phyloP scores from a whole-genome alignment of 2,113 vertebrate genomes.

The Camelus bactrianus region DNA sequence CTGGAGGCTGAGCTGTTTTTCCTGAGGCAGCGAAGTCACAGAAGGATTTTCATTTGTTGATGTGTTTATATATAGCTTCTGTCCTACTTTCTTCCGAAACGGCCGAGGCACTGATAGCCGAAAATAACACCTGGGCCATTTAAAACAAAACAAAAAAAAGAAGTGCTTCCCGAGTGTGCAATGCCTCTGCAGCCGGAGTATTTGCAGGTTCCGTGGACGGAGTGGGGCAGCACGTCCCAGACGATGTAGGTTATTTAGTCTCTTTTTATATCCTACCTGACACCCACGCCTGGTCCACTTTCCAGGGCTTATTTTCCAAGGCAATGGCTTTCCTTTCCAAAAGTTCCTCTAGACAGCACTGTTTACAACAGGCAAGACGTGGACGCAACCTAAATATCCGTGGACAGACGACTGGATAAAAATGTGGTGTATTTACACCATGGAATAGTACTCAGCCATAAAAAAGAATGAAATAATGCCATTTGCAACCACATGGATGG shows the following conservation, averaged over 20 bases:
- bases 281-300: too few relatives aligned
- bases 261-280: background rate
- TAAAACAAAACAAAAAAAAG: too few relatives aligned
- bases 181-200: rapidly evolving
- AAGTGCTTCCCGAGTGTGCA: background rate
- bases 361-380: rapidly evolving
- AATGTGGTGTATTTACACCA: rapidly evolving
- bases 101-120: background rate
- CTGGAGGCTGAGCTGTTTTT: background rate
- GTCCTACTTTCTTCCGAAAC: background rate
- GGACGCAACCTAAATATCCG: background rate
- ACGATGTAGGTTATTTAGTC: background rate
- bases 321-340: background rate
- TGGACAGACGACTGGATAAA: background rate
- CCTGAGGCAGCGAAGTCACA: background rate
- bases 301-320: background rate
- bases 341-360: background rate
- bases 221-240: too few relatives aligned
- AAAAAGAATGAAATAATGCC: background rate
- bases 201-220: rapidly evolving
- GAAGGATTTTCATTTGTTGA: background rate
- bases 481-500: background rate
- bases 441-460: background rate
- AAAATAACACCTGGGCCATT: background rate
- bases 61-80: background rate